Conservation (phyloP, 2,888 invertebrate species). For the Balanococcus diminutus region DNA sequence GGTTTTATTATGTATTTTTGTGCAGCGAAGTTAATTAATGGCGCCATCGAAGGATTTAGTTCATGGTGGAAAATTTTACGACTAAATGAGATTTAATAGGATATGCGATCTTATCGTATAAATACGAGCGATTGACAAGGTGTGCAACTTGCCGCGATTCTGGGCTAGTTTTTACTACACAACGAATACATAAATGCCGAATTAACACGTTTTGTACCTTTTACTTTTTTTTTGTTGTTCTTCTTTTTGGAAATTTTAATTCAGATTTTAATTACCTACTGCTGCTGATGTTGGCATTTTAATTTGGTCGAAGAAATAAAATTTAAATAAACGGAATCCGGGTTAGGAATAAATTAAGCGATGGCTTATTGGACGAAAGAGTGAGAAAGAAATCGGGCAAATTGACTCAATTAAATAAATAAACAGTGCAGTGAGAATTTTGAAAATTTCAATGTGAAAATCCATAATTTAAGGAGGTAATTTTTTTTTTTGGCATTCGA, state of each 20-base stretch:
- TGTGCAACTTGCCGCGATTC: background rate
- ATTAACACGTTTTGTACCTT: background rate
- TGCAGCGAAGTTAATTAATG: background rate
- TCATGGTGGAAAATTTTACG: slow-evolving; percentile 6
- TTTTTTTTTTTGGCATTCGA: background rate
- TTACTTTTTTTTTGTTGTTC: background rate
- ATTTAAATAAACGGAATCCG: background rate
- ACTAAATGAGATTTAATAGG: background rate
- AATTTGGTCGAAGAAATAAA: background rate
- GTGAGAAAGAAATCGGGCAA: background rate
- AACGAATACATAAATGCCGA: background rate
- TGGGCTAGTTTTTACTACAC: background rate
- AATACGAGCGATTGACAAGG: background rate
- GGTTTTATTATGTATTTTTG: background rate
- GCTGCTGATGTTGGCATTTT: background rate
- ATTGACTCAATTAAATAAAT: background rate
- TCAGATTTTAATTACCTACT: background rate
- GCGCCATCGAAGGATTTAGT: slow-evolving; percentile 6
- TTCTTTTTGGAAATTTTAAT: background rate
- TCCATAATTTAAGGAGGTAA: background rate
- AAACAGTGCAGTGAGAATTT: background rate
- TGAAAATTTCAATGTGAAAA: background rate
- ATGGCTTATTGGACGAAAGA: background rate
- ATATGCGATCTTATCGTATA: background rate
- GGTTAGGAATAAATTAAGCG: background rate